Base-by-base conservation (phyloP, 2,888 invertebrate species). In the Arge pagana region DNA sequence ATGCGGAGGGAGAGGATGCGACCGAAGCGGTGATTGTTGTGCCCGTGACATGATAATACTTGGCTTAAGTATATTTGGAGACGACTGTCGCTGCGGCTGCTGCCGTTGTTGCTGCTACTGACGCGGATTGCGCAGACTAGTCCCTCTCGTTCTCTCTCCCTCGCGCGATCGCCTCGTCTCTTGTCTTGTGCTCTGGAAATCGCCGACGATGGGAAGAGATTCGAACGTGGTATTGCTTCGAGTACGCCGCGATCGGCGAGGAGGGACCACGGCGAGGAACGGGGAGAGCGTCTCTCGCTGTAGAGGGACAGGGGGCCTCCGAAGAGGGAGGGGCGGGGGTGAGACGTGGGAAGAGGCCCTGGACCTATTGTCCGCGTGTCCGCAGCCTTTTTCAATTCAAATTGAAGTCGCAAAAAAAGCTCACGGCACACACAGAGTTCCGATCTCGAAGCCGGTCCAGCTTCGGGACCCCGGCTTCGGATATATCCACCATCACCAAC, bases 291-390 rank as follows among this genome's bases (percentile, higher is more conserved):
- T 48, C 24, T 35, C 36, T 51, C 28, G 33, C 45, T 45, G 21
- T 40, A 28, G 43, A 23, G 8, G 58, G 61, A 59, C 53, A 56
- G 52, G 53, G 52, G 53, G 60, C 54, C 53, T 59, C 61, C 60
- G 48, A 26, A 43, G 15, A 28, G 48, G 30, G 23, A 19, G 13
- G 30, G 26, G 23, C 33, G 16, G 16, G 31, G 28, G 24, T n/a
- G 11, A 24, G 23, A 61, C 58, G 57, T 54, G 50, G 58, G 61
- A 58, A 60, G 59, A 61, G 62, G 59, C 59, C 65, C 64, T 67
- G n/a, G n/a, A 70, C 66, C 73, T 73, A 74, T 74, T 74, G 74
- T 73, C 74, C 71, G 67, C 68, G 66, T 70, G 71, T 71, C 73
- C 69, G 68, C 72, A 66, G 71, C 66, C 70, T 71, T 71, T 72